Percentiles rank a stretch among this genome's conserved stretches.
Conservation (phyloP, 2,113 vertebrate species). For the Hemiscyllium ocellatum region DNA sequence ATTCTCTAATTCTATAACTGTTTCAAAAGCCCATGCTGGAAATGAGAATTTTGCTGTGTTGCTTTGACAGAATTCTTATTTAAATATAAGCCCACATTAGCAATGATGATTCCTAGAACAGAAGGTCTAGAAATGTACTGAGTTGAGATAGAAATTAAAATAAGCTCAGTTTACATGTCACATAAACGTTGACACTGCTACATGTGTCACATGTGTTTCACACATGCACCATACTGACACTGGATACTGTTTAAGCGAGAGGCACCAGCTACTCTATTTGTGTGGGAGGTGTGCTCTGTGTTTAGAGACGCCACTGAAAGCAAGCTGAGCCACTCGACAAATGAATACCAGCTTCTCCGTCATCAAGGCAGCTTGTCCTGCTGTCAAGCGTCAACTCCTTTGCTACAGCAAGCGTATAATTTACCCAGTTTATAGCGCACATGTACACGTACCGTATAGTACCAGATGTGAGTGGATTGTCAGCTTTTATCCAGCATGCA, state of each 20-base stretch:
- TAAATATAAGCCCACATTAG: not conserved
- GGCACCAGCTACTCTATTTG: not conserved
- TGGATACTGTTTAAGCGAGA: not conserved
- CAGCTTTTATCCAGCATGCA: not conserved
- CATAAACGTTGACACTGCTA: not conserved
- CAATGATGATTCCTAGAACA: not conserved
- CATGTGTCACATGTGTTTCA: constrained; percentile 3
- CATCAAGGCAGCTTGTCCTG: constrained; percentile 19
- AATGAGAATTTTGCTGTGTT: not conserved
- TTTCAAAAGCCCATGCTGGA: not conserved
- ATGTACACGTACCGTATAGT: not conserved
- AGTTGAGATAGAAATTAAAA: not conserved
- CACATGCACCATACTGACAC: not conserved
- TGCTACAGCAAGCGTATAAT: not conserved
- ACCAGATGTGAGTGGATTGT: constrained; percentile 12
- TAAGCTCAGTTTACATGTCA: constrained; percentile 3
- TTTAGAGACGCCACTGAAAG: not conserved
- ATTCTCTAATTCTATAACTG: too few relatives aligned
- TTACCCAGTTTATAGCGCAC: not conserved
- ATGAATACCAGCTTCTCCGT: not conserved
- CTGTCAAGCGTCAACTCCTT: not conserved
- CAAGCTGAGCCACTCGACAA: constrained; percentile 12
- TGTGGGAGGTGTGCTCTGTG: not conserved
- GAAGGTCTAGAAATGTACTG: not conserved
- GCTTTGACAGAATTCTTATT: not conserved